Conservation (phyloP, 2,797 vertebrate genomes). For the Allobates femoralis region DNA sequence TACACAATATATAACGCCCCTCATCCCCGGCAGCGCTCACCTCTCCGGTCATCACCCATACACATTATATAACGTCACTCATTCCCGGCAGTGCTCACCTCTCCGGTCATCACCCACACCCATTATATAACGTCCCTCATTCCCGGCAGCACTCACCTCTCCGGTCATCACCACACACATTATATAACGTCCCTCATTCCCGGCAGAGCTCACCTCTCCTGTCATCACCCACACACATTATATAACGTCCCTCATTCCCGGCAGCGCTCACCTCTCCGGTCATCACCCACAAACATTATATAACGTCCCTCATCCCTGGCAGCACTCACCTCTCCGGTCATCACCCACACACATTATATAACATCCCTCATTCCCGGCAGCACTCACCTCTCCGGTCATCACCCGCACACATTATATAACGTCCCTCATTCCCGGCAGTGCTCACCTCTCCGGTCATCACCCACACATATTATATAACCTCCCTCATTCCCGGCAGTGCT, state of each 20-base stretch:
- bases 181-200: not conserved
- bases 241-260: not conserved
- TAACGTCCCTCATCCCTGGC: not conserved
- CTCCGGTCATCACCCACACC: not conserved
- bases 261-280: constrained; percentile 1
- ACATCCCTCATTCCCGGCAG: not conserved
- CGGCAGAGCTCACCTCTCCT: not conserved
- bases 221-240: not conserved
- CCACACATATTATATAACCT: not conserved
- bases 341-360: not conserved
- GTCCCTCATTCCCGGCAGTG: not conserved
- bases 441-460: constrained; percentile 2
- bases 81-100: constrained; percentile 7
- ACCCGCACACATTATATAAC: not conserved
- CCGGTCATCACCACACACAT: not conserved
- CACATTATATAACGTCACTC: not conserved
- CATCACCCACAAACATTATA: not conserved
- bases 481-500: not conserved
- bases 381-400: not conserved
- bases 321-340: constrained; percentile 1
- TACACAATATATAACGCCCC: not conserved
- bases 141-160: constrained; percentile 1
- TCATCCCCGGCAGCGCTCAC: not conserved
- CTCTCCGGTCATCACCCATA: not conserved
- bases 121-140: not conserved